These are phyloP conservation scores for Notodonta ziczac DNA, from an alignment of 2,888 invertebrate genomes.

Conservation along the genomic window DNA sequence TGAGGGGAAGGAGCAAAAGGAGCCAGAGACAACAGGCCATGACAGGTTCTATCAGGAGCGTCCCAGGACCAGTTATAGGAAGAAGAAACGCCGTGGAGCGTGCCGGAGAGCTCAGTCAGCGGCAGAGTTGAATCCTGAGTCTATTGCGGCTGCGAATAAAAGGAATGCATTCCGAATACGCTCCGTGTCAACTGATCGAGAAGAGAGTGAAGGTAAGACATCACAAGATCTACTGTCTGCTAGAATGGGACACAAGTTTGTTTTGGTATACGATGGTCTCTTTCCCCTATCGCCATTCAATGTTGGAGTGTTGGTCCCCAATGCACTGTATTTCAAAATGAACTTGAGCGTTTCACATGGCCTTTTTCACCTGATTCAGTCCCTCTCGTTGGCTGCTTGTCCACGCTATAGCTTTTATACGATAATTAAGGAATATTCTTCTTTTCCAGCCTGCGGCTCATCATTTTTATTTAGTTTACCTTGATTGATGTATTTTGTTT, in stretches of 20 bases:
- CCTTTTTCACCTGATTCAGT: too few relatives aligned
- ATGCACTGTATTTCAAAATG: too few relatives aligned
- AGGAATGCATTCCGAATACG: conserved; percentile 86
- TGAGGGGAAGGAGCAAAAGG: conserved; percentile 80
- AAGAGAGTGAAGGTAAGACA: conserved; percentile 80
- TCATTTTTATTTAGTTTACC: conserved; percentile 9
- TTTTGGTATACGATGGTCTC: too few relatives aligned
- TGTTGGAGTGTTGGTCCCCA: too few relatives aligned
- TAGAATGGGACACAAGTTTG: too few relatives aligned
- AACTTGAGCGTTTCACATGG: too few relatives aligned
- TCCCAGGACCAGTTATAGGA: conserved; percentile 77
- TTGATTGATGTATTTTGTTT: conserved; percentile 18
- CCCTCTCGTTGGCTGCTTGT: too few relatives aligned
- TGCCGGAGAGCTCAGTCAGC: conserved; percentile 88
- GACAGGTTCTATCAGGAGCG: conserved; percentile 91
- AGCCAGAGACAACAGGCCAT: conserved; percentile 89
- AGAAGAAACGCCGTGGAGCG: conserved; percentile 84
- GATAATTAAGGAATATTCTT: too few relatives aligned
- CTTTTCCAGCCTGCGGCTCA: not conserved
- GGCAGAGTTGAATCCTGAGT: conserved; percentile 86
- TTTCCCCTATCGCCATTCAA: too few relatives aligned
- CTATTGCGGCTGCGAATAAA: conserved; percentile 86
- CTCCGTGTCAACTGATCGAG: conserved; percentile 87
- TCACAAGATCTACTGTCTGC: not conserved
- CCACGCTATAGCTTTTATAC: too few relatives aligned